Percentiles rank a stretch among this genome's conserved stretches.
phyloP scores from a whole-genome alignment of 1,140 invertebrate genomes.

The Trichoplusia ni region DNA sequence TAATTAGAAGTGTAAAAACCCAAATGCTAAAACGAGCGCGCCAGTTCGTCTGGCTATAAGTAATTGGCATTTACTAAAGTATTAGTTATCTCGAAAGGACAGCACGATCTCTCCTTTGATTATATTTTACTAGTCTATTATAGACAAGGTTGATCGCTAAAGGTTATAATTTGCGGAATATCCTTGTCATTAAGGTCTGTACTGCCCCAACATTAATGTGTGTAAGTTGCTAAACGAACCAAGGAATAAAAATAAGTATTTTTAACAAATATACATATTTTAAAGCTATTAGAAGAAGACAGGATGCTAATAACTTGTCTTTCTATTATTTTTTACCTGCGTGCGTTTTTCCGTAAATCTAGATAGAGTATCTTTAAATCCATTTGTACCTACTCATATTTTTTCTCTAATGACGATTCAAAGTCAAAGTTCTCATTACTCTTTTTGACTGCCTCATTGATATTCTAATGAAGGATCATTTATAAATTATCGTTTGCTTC shows the following conservation, averaged over 20 bases:
- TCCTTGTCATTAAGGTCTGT: background rate
- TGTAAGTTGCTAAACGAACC: background rate
- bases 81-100: background rate
- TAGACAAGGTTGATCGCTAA: background rate
- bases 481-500: background rate
- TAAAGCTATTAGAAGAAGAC: no score
- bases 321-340: no score
- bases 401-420: background rate
- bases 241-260: no score
- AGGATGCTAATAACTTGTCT: no score
- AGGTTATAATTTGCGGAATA: background rate
- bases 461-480: background rate
- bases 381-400: no score
- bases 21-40: no score
- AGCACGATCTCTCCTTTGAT: background rate
- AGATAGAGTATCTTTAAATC: no score
- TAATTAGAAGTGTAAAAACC: no score
- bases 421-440: background rate
- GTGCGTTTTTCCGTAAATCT: no score
- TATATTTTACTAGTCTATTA: background rate
- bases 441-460: background rate
- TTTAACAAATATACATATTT: no score
- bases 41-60: background rate
- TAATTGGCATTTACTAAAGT: background rate
- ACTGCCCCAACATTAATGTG: constrained; percentile 11